Evolutionary conservation across 2,888 invertebrate genomes (phyloP), one percentile per base, ranked within the genome.

Genomic region (Chorisops tibialis): DNA sequence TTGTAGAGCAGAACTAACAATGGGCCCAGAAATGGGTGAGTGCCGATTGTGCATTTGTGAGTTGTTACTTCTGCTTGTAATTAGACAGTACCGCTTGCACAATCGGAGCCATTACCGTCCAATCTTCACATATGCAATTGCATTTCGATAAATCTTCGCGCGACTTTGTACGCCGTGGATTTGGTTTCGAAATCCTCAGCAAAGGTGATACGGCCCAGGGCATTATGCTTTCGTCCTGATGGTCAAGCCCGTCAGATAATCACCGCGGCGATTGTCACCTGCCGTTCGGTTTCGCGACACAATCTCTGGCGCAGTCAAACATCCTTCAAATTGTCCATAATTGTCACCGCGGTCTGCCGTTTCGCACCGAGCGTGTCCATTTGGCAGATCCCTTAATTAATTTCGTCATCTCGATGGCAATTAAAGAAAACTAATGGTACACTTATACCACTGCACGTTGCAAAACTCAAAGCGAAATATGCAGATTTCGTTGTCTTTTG

Each of bases 321-420:
- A 56, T 56, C 43, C 56, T 56, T 56, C 56, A 56, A 56, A 56
- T 56, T 56, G 56, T 56, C 18, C 35, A 45, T 43, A 56, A 56
- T 56, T 56, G 43, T 43, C 45, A 45, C 43, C 35, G 49, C n/a
- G 5, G 56, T 24, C 56, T 45, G 16, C 12, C 19, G 35, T 30
- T 56, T 56, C 43, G 45, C 45, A 56, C 22, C 12, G 43, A 56
- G 30, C 56, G 30, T 56, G 35, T 45, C 43, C 45, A 56, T 43
- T 56, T 56, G 56, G 56, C 56, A 56, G 56, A 56, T 56, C 19
- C 56, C 45, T 45, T 56, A 56, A 56, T 56, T 56, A 56, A 54
- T 56, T 54, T 45, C 56, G 43, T 30, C 56, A 56, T 56, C 18
- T 45, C 18, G 45, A 24, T 16, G 45, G 56, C 56, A 56, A 56